These are phyloP conservation scores for Dromaius novaehollandiae DNA, from an alignment of 2,113 vertebrate genomes.

Conservation along the genomic window DNA sequence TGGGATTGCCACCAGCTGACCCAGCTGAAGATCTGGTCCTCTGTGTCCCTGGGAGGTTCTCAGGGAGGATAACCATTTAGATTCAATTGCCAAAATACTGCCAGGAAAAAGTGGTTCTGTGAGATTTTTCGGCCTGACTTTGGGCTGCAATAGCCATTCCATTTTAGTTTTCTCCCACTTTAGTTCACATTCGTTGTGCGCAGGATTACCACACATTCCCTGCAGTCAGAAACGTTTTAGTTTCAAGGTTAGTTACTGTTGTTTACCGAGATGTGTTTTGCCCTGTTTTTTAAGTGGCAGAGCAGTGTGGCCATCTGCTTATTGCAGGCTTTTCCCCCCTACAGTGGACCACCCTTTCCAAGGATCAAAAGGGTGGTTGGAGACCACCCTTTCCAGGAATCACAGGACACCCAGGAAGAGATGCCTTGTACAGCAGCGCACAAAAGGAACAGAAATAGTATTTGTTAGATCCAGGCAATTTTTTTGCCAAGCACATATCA, in stretches of 20 bases:
- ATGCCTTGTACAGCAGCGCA: neutral
- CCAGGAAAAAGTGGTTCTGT: neutral
- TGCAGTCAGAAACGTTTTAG: constrained; percentile 8
- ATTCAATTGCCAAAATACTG: neutral
- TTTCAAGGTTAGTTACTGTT: neutral
- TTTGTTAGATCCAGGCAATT: neutral
- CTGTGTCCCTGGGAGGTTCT: neutral
- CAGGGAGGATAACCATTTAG: neutral
- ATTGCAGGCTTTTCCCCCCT: neutral
- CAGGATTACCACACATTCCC: neutral
- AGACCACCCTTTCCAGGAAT: neutral
- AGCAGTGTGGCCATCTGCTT: neutral
- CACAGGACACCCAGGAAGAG: neutral
- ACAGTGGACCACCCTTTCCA: neutral
- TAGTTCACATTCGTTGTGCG: neutral
- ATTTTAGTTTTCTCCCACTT: neutral
- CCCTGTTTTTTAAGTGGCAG: neutral
- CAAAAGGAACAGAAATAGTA: neutral
- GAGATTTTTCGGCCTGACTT: neutral
- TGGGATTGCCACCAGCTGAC: neutral
- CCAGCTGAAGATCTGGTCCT: neutral
- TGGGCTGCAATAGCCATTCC: neutral
- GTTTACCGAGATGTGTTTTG: constrained; percentile 10
- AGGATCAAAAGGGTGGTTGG: neutral
- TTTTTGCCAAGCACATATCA: constrained; percentile 7